Evolutionary conservation across 1,140 invertebrate genomes (phyloP), one percentile per base, ranked within the genome.

Genomic region (Drosophila serrata): DNA sequence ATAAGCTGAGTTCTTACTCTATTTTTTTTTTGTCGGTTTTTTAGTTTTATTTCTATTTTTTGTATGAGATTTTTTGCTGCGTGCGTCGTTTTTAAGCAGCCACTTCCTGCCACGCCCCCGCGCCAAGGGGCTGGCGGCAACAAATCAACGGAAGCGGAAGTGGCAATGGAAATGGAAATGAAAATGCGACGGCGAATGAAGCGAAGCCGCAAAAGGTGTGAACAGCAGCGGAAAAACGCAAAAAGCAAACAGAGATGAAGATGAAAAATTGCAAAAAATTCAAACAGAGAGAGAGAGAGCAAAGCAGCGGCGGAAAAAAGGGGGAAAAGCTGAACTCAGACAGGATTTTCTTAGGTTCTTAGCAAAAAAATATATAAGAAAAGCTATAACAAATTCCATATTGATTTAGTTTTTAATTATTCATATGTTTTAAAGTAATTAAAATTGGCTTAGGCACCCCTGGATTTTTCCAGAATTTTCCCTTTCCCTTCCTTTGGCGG

Each of bases 111-210:
- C 67, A 67, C 65, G 70, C 82, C 79, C 79, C 53, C 56, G 43
- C 13, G 9, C 27, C 45, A 42, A 13, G 29, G 48, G 29, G 48
- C 58, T 69, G 55, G 56, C 59, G 48, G 74, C 84, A 88, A 88
- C 84, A 88, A 88, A 88, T 88, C 84, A 88, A 90, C 85, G 84
- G 84, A 90, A 84, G 35, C 84, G 84, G 84, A 87, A 82, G 84
- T 88, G 84, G 84, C 84, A 87, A 88, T 87, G 84, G 84, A 88
- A 87, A 87, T 87, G 84, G 84, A 87, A 87, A 85, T 85, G 59
- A 55, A 55, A 55, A 64, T 64, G 84, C 84, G 51, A 68, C 63
- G 42, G 57, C 82, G 84, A 85, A 85, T 85, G 81, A 85, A 81
- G 79, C 82, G 70, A 75, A 81, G 42, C 46, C 59, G 68, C 65